Percentiles rank a stretch among this genome's conserved stretches.
These are phyloP conservation scores for Alaudala cheleensis DNA, from an alignment of 2,113 vertebrate genomes.

Conservation along the genomic window DNA sequence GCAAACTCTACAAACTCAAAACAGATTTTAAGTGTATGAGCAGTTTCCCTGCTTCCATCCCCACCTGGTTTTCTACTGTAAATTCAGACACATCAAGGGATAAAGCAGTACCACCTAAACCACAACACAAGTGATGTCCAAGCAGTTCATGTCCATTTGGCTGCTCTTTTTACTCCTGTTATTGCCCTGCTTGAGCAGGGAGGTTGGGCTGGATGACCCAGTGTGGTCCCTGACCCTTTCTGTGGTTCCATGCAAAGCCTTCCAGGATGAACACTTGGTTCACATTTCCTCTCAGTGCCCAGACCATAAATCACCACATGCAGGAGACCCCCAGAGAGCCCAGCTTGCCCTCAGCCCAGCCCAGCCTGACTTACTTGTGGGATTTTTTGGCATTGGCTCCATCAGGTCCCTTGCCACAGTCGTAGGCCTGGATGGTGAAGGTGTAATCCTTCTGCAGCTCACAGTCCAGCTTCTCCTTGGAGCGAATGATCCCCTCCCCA, in stretches of 20 bases:
- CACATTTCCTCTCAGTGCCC: neutral
- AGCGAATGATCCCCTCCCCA: slow-evolving; percentile 91
- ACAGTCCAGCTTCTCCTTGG: slow-evolving; percentile 94
- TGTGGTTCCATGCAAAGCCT: neutral
- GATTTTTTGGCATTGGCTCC: slow-evolving; percentile 90
- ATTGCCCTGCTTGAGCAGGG: neutral
- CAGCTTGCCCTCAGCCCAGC: neutral
- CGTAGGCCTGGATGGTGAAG: slow-evolving; percentile 95
- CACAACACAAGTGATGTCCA: neutral
- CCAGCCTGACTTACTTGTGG: slow-evolving; percentile 87
- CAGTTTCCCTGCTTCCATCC: neutral
- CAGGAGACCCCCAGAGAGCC: neutral
- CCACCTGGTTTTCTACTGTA: neutral
- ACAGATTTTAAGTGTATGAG: neutral
- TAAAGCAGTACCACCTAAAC: neutral
- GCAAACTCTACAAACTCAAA: neutral
- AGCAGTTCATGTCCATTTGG: neutral
- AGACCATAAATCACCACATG: neutral
- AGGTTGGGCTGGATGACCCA: neutral
- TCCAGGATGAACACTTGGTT: neutral
- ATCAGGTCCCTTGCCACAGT: slow-evolving; percentile 94
- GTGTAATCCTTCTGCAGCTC: slow-evolving; percentile 97
- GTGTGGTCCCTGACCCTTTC: neutral
- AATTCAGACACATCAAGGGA: neutral
- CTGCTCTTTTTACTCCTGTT: neutral